These are phyloP conservation scores for Caenorhabditis plicata DNA, from an alignment of 2,888 invertebrate genomes.

Conservation along the genomic window DNA sequence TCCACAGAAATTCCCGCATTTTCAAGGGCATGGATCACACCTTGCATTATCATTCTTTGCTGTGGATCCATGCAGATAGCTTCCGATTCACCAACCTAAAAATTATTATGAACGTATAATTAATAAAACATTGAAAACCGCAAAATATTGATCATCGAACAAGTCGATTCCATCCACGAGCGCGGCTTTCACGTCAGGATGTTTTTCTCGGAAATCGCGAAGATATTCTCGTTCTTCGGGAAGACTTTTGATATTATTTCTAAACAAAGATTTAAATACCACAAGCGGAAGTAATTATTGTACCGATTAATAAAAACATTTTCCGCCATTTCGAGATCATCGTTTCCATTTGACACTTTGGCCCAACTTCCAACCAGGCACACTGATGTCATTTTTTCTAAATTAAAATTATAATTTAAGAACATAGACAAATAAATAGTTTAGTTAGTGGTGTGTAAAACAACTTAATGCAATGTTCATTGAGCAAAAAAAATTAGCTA, in stretches of 20 bases:
- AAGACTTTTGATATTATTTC: slow-evolving; percentile 21
- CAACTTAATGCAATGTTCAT: too few species aligned
- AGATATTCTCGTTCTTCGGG: slow-evolving; percentile 22
- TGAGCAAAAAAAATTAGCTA: too few species aligned
- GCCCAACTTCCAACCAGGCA: slow-evolving; percentile 36
- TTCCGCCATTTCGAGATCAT: slow-evolving; percentile 30
- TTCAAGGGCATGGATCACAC: slow-evolving; percentile 38
- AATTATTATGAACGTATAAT: not conserved
- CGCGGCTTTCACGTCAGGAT: slow-evolving; percentile 38
- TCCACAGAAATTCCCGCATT: slow-evolving; percentile 37
- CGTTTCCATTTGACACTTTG: slow-evolving; percentile 27
- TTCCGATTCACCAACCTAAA: slow-evolving; percentile 42
- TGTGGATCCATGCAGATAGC: slow-evolving; percentile 47
- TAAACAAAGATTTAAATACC: slow-evolving; percentile 3
- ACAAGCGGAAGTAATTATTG: not conserved
- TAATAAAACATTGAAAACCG: slow-evolving; percentile 7
- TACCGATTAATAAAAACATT: slow-evolving; percentile 28
- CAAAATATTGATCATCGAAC: slow-evolving; percentile 47
- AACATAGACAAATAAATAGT: not conserved
- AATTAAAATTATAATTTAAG: slow-evolving; percentile 3
- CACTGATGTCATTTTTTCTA: slow-evolving; percentile 20
- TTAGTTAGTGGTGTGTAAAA: too few species aligned
- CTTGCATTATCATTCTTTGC: slow-evolving; percentile 39
- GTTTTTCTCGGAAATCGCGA: slow-evolving; percentile 27
- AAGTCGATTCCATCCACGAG: slow-evolving; percentile 38